phyloP scores from a whole-genome alignment of 2,797 vertebrate species.

The Spatula clypeata region DNA sequence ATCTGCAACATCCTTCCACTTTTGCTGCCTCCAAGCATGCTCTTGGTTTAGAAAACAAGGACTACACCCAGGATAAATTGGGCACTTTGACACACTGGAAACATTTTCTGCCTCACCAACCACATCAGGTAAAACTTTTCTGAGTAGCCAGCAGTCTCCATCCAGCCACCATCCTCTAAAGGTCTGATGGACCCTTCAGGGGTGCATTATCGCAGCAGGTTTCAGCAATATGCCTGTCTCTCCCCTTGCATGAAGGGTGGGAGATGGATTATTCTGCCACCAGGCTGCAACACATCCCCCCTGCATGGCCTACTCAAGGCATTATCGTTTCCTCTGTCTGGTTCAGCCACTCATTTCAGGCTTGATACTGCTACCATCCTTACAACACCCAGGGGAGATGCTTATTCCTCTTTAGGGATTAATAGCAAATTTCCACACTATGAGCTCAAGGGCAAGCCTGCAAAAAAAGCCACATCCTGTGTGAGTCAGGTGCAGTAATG shows the following conservation, averaged over 20 bases:
- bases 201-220: neutral
- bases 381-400: neutral
- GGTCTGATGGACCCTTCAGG: neutral
- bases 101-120: fast-evolving
- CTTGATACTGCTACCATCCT: neutral
- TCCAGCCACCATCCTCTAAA: neutral
- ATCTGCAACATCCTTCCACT: fast-evolving
- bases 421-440: neutral
- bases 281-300: neutral
- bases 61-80: fast-evolving
- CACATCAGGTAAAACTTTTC: neutral
- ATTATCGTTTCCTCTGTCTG: neutral
- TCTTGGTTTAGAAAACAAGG: neutral
- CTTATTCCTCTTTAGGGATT: neutral
- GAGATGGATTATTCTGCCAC: neutral
- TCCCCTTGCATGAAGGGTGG: neutral
- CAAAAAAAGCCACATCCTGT: slow-evolving; percentile 50
- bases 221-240: neutral
- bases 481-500: slow-evolving; percentile 37
- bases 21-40: fast-evolving
- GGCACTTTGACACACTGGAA: neutral
- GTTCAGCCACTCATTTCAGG: neutral
- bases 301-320: neutral
- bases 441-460: neutral
- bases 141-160: neutral